Conservation (phyloP, 2,888 invertebrate genomes). For the Drosophila tripunctata region DNA sequence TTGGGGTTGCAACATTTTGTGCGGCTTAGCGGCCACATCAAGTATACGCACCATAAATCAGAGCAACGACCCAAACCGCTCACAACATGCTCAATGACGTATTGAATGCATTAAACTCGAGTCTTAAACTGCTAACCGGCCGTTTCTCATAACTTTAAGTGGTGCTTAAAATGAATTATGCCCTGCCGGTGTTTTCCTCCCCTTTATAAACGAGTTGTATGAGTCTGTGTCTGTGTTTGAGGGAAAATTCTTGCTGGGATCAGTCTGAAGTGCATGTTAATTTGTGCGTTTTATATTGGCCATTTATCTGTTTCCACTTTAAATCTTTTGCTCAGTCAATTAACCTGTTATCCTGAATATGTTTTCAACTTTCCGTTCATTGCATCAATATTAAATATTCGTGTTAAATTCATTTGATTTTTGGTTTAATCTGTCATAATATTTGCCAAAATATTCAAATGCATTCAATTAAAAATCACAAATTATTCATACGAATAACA, state of each 20-base stretch:
- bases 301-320: slow-evolving; percentile 30
- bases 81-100: slow-evolving; percentile 64
- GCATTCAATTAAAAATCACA: slow-evolving; percentile 21
- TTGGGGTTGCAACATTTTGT: slow-evolving; percentile 46
- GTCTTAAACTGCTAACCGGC: slow-evolving; percentile 65
- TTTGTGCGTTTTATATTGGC: slow-evolving; percentile 55
- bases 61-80: slow-evolving; percentile 51
- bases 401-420: not conserved
- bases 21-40: slow-evolving; percentile 73
- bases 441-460: slow-evolving; percentile 13
- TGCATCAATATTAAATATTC: slow-evolving; percentile 11
- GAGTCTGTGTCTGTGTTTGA: slow-evolving; percentile 10
- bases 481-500: slow-evolving; percentile 19
- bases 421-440: slow-evolving; percentile 15
- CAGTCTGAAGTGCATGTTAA: slow-evolving; percentile 54
- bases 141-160: slow-evolving; percentile 72
- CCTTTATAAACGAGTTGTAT: slow-evolving; percentile 27
- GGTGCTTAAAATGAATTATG: slow-evolving; percentile 79
- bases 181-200: slow-evolving; percentile 50
- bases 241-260: not conserved
- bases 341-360: too few relatives aligned
- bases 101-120: slow-evolving; percentile 75
- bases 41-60: slow-evolving; percentile 78
- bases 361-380: not conserved
- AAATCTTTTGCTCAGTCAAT: not conserved